These are phyloP conservation scores for Idris sp. DNA, from an alignment of 1,140 invertebrate species.

Conservation along the genomic window DNA sequence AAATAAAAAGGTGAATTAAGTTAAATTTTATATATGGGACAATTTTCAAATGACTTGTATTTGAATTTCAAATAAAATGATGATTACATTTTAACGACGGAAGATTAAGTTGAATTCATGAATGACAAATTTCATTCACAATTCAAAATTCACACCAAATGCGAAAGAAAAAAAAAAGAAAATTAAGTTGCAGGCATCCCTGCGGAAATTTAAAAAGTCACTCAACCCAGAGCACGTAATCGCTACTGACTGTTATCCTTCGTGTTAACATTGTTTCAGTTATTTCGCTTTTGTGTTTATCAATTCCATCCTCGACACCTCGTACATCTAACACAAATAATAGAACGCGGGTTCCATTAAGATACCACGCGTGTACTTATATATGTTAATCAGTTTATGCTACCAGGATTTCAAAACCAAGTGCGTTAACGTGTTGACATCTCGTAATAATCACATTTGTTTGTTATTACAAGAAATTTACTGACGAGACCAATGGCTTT, in stretches of 20 bases:
- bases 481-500: constrained; percentile 26
- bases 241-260: constrained; percentile 38
- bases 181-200: not conserved
- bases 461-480: constrained; percentile 28
- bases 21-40: no score
- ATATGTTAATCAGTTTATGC: constrained; percentile 57
- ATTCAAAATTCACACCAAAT: not conserved
- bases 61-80: no score
- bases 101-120: no score
- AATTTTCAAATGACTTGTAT: no score
- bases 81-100: no score
- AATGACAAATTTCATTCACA: no score
- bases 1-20: no score
- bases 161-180: not conserved
- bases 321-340: constrained; percentile 53
- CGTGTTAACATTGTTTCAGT: constrained; percentile 39
- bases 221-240: constrained; percentile 19
- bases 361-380: constrained; percentile 54
- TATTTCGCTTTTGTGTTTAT: constrained; percentile 37
- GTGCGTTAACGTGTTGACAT: constrained; percentile 44
- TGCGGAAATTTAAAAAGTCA: constrained; percentile 26
- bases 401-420: constrained; percentile 51
- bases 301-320: constrained; percentile 52
- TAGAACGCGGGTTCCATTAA: constrained; percentile 55
- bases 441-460: constrained; percentile 49